Base-by-base conservation (phyloP, 2,888 invertebrate genomes). In the Scaptomyza cyrtandrae region DNA sequence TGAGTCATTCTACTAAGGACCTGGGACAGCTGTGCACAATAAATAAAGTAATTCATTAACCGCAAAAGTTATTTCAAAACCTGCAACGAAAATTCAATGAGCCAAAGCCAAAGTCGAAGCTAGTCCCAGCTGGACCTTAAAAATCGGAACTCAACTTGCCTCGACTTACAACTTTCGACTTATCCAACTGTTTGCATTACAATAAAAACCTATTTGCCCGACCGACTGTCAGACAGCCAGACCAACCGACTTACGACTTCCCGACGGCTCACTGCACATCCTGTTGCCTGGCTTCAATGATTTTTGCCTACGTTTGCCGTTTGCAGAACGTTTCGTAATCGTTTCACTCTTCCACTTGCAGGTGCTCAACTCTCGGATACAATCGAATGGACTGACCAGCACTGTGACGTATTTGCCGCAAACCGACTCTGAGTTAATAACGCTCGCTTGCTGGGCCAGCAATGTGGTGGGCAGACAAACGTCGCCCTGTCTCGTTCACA, bases 371-470 rank as follows among this genome's bases (percentile, higher is more conserved):
- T 92, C 93, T 45, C 91, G 93, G 74, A 92, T 92, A 79, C 91
- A 92, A 73, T 92, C 93, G 59, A 93, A 92, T 88, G 94, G 94
- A 11, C 91, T 94, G 27, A 93, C 93, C 61, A 94, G 94, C 88
- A 94, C 94, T 0, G 94, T 94, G 54, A 93, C 94, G 72, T 94
- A 94, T 78, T 93, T 94, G 48, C 92, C 94, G 53, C 92, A 92
- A 80, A 91, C 92, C 54, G 92, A 92, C 93, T 88, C 93, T 35
- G 97, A 97, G 89, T 94, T 97, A 77, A 97, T 97, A 68, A 96
- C 96, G 83, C 92, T 97, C 24, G 96, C 96, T 6, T 98, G 98
- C 90, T 97, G 97, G 97, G 97, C 97, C 5, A 95, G 95, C 90
- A 97, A 97, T 91, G 94, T 94, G 73, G 95, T 97, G 14, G 97